Conservation (phyloP, 2,888 invertebrate species). For the Carterocephalus palaemon region DNA sequence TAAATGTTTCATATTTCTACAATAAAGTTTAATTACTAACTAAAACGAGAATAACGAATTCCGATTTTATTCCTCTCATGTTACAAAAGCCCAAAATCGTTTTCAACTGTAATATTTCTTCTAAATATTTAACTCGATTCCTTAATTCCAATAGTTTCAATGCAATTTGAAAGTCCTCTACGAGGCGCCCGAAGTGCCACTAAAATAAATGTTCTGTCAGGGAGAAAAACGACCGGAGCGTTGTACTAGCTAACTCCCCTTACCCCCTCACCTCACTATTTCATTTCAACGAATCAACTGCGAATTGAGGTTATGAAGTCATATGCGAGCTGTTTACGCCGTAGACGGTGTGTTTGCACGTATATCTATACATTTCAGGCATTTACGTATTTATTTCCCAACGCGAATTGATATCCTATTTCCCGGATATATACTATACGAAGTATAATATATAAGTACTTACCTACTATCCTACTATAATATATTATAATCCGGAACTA, state of each 20-base stretch:
- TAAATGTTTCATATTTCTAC: no score
- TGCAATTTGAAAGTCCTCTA: slow-evolving; percentile 67
- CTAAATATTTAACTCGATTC: slow-evolving; percentile 24
- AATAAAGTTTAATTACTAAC: no score
- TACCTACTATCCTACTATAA: no score
- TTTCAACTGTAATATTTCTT: slow-evolving; percentile 22
- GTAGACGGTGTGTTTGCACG: neutral
- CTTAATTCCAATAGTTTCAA: slow-evolving; percentile 48
- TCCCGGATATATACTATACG: no score
- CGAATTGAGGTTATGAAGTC: slow-evolving; percentile 39
- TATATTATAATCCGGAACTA: no score
- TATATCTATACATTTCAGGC: neutral
- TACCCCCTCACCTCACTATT: slow-evolving; percentile 38
- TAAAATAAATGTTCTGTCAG: slow-evolving; percentile 76
- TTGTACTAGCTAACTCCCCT: slow-evolving; percentile 40
- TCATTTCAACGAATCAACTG: slow-evolving; percentile 50
- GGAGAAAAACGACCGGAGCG: slow-evolving; percentile 72
- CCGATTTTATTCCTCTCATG: slow-evolving; percentile 14
- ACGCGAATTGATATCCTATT: no score
- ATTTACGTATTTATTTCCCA: no score
- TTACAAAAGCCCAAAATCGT: slow-evolving; percentile 14
- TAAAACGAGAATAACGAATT: no score
- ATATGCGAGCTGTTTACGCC: slow-evolving; percentile 15
- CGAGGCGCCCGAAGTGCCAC: slow-evolving; percentile 64
- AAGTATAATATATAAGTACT: no score